Evolutionary conservation across 2,888 invertebrate genomes (phyloP), one percentile per base, ranked within the genome.

Genomic region (Epicampocera succincta): DNA sequence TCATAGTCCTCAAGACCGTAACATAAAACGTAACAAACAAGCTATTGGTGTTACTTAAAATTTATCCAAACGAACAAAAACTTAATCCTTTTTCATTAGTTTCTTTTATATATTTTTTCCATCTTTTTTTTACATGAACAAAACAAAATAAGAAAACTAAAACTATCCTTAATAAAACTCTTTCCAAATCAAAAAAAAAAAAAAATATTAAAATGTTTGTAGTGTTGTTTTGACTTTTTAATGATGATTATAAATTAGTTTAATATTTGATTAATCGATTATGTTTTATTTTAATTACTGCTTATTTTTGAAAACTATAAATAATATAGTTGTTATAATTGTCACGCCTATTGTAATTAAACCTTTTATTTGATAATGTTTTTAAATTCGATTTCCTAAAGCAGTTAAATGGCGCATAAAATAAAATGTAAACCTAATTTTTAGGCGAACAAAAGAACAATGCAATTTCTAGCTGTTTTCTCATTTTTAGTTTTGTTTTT

Each of bases 391-490:
- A 65, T 76, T 75, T 72, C 38, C 44, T 38, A 65, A 65, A 50
- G 40, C 52, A 40, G 66, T 29, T 33, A 81, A 73, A 66, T 52
- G 52, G 71, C 58, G 48, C 38, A 54, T 52, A 68, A 33, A 65
- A 65, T 25, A 65, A 60, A 33, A 52, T 13, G 11, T 52, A 42
- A 42, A 29, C 6, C 19, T 13, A 11, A 46, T 63, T 19, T 61
- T 17, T 25, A 33, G 21, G 33, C n/a, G 66, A 60, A 52, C 60
- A 54, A 42, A 72, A 76, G 44, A 78, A 56, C 54, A 73, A 81
- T 69, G 73, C 76, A 77, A 77, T 63, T 73, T 77, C 50, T 6
- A 80, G 58, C 54, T 82, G 69, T 78, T 78, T 77, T 78, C 50
- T 66, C 50, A 33, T 50, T 75, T 69, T 76, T 72, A 72, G 29